Percentiles rank a stretch among this genome's conserved stretches.
These are phyloP conservation scores for Syndactyla subalaris DNA, from an alignment of 2,797 vertebrate species.

Conservation along the genomic window DNA sequence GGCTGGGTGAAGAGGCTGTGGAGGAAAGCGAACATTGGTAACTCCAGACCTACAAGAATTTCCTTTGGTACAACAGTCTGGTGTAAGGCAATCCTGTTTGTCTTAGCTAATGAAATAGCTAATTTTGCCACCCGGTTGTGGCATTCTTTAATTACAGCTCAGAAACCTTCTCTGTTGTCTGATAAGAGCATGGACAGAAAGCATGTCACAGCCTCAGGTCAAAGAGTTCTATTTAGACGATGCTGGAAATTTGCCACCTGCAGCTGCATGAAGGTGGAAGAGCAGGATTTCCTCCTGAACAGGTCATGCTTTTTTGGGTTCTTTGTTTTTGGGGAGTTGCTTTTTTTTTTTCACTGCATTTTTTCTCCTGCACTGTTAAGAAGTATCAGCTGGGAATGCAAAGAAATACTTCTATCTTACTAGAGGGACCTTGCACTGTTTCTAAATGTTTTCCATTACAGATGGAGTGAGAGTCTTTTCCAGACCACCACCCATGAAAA, in stretches of 20 bases:
- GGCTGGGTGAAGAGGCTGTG: background rate
- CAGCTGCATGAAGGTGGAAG: slow-evolving; percentile 65
- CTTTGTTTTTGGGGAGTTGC: slow-evolving; percentile 2
- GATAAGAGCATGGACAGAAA: background rate
- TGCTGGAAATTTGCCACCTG: slow-evolving; percentile 49
- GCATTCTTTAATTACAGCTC: background rate
- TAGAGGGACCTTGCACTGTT: background rate
- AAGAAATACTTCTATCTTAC: background rate
- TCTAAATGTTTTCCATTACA: background rate
- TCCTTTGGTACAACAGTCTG: background rate
- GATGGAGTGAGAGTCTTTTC: background rate
- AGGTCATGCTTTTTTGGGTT: slow-evolving; percentile 59
- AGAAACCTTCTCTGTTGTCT: background rate
- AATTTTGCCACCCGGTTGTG: background rate
- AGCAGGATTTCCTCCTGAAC: slow-evolving; percentile 64
- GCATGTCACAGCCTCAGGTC: background rate
- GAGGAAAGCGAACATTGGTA: background rate
- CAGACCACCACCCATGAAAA: background rate
- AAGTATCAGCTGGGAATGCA: background rate
- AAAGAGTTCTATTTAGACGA: slow-evolving; percentile 33
- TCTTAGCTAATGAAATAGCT: background rate
- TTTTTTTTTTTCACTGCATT: slow-evolving; percentile 11
- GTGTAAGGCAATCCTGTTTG: background rate
- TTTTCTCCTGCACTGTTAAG: background rate
- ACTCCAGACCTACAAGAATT: background rate